Base-by-base conservation (phyloP, 2,797 vertebrate species). In the Gallirallus australis region DNA sequence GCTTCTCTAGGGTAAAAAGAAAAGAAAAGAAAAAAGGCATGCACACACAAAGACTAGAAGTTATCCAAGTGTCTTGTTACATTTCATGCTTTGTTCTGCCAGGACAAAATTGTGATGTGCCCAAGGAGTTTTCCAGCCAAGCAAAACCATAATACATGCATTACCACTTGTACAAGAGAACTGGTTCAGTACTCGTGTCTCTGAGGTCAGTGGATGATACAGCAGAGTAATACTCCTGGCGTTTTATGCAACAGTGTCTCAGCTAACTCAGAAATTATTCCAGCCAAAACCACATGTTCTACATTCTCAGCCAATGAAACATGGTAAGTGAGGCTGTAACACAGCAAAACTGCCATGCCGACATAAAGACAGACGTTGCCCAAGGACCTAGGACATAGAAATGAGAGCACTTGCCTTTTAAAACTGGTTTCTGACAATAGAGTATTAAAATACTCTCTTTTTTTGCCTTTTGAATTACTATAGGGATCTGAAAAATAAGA, bases 281-380 rank as follows among this genome's bases (percentile, higher is more conserved):
- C 82, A 81, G 87, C 79, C 91, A 94, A 97, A 97, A 94, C 96
- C 96, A 93, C 95, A 92, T 45, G 75, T 61, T 86, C 85, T 71
- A 9, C 94, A 95, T 96, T 91, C 95, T 95, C 90, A 97, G 93
- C 93, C 95, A 96, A 96, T 95, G 93, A 94, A 96, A 78, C 89
- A 94, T 17, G 2, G 0, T 57, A 47, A 92, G 19, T 5, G 10
- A 25, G 39, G 53, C 65, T 90, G 45, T 33, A 78, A 65, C 47
- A 72, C 27, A 75, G 17, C 63, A 56, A 66, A 48, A 35, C 25
- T 85, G 53, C 60, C 48, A 37, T 27, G 68, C 61, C 0, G 4
- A 94, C 88, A 85, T 64, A 59, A 24, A 82, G 78, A 48, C 45
- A 89, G 52, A n/a, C 24, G 60, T 18, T 53, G 56, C n/a, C 59